A percentile compares a stretch with the other conserved stretches of the same genome.
These are phyloP conservation scores for Zaprionus lineosus DNA, from an alignment of 2,888 invertebrate species.

Conservation along the genomic window DNA sequence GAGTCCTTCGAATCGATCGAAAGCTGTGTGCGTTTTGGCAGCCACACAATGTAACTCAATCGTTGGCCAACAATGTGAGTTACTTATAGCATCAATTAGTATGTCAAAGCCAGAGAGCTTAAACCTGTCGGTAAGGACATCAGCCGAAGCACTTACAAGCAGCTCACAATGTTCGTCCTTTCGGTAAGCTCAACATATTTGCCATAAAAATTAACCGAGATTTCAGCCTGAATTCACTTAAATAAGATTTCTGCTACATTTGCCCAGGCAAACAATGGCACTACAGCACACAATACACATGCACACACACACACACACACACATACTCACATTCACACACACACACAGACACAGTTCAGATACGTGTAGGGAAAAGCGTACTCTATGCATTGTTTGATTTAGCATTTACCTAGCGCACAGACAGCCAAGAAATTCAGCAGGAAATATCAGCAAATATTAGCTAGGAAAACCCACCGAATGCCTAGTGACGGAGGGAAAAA, in stretches of 20 bases:
- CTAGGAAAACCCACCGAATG: conserved; percentile 35
- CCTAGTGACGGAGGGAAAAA: conserved; percentile 28
- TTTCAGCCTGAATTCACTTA: conserved; percentile 77
- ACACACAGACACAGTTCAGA: conserved; percentile 7
- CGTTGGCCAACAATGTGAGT: conserved; percentile 24
- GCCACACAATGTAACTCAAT: conserved; percentile 18
- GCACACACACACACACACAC: conserved; percentile 20
- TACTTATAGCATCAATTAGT: conserved; percentile 49
- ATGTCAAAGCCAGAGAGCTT: conserved; percentile 36
- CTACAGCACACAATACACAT: too few relatives aligned
- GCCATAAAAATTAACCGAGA: conserved; percentile 74
- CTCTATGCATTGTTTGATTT: conserved; percentile 64
- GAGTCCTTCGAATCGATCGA: too few relatives aligned
- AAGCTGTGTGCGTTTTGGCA: too few relatives aligned
- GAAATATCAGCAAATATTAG: conserved; percentile 44
- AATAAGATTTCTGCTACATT: conserved; percentile 65
- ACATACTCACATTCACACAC: conserved; percentile 11
- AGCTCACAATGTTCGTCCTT: conserved; percentile 10
- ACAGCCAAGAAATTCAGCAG: conserved; percentile 26
- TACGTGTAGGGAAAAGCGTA: conserved; percentile 9
- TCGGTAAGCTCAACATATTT: conserved; percentile 58
- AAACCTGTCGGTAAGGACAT: conserved; percentile 33
- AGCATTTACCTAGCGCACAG: conserved; percentile 56
- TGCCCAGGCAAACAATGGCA: conserved; percentile 53
- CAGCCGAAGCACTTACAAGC: conserved; percentile 22